Evolutionary conservation across 1,140 invertebrate genomes (phyloP).

Genomic region (Lucilia sericata): DNA sequence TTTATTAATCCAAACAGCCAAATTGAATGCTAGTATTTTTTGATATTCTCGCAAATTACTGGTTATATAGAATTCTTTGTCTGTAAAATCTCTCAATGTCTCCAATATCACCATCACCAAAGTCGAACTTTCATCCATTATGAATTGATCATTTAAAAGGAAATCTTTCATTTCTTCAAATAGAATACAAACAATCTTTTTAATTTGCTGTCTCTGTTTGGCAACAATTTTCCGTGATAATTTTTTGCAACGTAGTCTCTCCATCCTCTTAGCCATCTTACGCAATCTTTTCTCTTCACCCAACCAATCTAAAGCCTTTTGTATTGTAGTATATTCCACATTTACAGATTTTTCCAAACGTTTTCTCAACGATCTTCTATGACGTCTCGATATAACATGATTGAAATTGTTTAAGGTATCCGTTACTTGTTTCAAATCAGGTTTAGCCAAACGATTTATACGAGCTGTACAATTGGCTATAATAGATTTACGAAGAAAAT

Average conservation of each 20-base stretch:
- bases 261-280: conserved; percentile 50
- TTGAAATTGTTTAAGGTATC: conserved; percentile 54
- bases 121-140: conserved; percentile 60
- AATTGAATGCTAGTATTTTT: conserved; percentile 60
- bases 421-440: conserved; percentile 52
- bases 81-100: conserved; percentile 61
- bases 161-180: conserved; percentile 66
- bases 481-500: conserved; percentile 53
- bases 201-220: conserved; percentile 61
- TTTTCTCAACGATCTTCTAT: conserved; percentile 52
- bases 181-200: conserved; percentile 61
- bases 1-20: conserved; percentile 66
- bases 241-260: conserved; percentile 53
- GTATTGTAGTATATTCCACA: conserved; percentile 55
- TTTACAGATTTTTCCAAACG: conserved; percentile 56
- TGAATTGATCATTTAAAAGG: conserved; percentile 61
- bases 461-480: conserved; percentile 60
- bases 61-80: conserved; percentile 64
- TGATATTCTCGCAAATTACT: conserved; percentile 62
- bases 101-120: conserved; percentile 59
- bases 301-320: conserved; percentile 59
- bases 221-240: conserved; percentile 56
- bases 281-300: conserved; percentile 60
- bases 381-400: conserved; percentile 49
- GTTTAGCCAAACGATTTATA: conserved; percentile 57